Base-by-base conservation (phyloP, 2,888 invertebrate genomes). In the Oegoconia quadripuncta region DNA sequence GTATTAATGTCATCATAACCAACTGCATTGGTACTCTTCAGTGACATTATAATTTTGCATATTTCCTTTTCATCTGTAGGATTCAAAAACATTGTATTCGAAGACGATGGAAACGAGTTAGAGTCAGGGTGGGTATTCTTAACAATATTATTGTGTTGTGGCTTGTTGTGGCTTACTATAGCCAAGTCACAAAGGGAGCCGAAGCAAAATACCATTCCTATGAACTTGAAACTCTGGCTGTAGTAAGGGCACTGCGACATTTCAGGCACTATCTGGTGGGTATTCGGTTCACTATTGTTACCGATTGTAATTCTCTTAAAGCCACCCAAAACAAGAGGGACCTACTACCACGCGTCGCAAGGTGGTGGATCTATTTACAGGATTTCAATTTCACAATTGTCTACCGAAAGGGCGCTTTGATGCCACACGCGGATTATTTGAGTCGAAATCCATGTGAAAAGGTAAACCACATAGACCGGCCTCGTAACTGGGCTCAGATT, bases 351-450 rank as follows among this genome's bases (percentile, higher is more conserved):
- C 20, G 49, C 3, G 55, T 64, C 1, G 54, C 53, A 1, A 37
- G 62, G 3, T 61, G 59, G 58, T 62, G 62, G 59, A 20, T 49
- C 1, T 52, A 45, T 34, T 9, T 48, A 5, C 46, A 46, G 16
- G 47, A 46, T 26, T 46, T 39, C 27, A 14, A 42, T 8, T 51
- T 47, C 13, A 13, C 18, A 1, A 35, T 51, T 4, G 42, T 36
- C 3, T 48, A 48, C 14, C 26, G 44, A 8, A 47, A 47, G n/a
- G 42, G 47, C 0, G 31, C 17, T 0, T 33, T 17, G 25, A 23
- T 47, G 40, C 26, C 11, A 6, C 50, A 50, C 11, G 44, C 41
- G 0, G 50, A n/a, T n/a, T n/a, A n/a, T n/a, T n/a, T n/a, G n/a
- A n/a, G n/a, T n/a, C n/a, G n/a, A n/a, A n/a, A n/a, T 46, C 12